phyloP scores from a whole-genome alignment of 2,888 invertebrate genomes.

The Meloe dianella region DNA sequence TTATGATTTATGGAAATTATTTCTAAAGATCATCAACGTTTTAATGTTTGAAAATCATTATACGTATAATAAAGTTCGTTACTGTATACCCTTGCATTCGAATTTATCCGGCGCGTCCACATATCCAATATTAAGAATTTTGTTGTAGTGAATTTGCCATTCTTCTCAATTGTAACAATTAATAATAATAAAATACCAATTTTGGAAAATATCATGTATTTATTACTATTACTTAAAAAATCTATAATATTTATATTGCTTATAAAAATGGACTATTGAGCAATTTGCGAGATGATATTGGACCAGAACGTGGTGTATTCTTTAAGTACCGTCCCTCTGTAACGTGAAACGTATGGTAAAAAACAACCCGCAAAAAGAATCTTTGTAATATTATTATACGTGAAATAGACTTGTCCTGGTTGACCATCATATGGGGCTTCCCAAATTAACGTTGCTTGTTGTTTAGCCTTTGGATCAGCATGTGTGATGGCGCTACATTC shows the following conservation, averaged over 20 bases:
- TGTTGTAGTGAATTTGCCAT: too few species aligned
- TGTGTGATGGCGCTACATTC: conserved; percentile 83
- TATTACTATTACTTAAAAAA: background rate
- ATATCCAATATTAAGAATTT: too few species aligned
- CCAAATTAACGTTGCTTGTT: conserved; percentile 76
- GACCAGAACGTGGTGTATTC: conserved; percentile 80
- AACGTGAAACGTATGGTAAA: conserved; percentile 51
- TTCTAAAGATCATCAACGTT: too few species aligned
- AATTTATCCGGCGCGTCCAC: too few species aligned
- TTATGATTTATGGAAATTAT: too few species aligned
- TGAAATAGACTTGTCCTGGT: conserved; percentile 77
- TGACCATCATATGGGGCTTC: conserved; percentile 69
- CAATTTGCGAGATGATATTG: conserved; percentile 65
- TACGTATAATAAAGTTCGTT: too few species aligned
- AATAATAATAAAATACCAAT: background rate
- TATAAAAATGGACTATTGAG: conserved; percentile 18
- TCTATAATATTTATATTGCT: background rate
- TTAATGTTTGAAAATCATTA: too few species aligned
- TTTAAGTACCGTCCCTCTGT: conserved; percentile 77
- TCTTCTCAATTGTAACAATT: too few species aligned
- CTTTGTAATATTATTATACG: conserved; percentile 60
- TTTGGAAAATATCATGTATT: background rate
- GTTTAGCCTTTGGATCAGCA: conserved; percentile 76
- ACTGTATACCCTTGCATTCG: too few species aligned
- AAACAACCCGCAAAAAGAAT: background rate